Conservation (phyloP, 2,797 vertebrate genomes). For the Podargus strigoides region DNA sequence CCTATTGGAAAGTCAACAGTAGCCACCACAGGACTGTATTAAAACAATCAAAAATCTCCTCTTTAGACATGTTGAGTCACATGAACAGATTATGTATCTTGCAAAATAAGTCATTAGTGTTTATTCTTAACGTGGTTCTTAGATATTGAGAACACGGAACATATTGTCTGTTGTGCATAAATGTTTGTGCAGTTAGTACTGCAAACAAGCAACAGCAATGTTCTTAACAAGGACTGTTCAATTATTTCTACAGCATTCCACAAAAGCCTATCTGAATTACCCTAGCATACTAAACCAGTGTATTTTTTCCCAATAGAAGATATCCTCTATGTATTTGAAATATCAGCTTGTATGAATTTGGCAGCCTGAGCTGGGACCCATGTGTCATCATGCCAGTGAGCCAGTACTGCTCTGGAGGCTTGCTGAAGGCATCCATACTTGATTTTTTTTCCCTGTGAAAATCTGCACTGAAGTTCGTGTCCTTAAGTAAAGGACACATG, state of each 20-base stretch:
- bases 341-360: not conserved
- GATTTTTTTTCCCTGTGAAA: not conserved
- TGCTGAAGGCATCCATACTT: not conserved
- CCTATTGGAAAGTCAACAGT: slow-evolving; percentile 10
- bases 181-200: slow-evolving; percentile 18
- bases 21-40: not conserved
- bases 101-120: slow-evolving; percentile 24
- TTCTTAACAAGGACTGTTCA: not conserved
- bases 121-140: slow-evolving; percentile 1
- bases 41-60: not conserved
- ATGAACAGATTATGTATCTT: slow-evolving; percentile 16
- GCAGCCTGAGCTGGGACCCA: not conserved
- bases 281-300: not conserved
- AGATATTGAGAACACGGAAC: not conserved
- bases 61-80: not conserved
- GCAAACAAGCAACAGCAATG: not conserved
- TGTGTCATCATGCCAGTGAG: not conserved
- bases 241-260: not conserved
- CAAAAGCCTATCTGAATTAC: not conserved
- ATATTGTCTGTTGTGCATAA: not conserved
- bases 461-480: not conserved
- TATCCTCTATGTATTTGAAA: not conserved
- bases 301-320: not conserved
- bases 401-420: not conserved
- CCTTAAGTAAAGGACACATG: not conserved